Conservation (phyloP, 2,797 vertebrate genomes). For the Lemur catta region DNA sequence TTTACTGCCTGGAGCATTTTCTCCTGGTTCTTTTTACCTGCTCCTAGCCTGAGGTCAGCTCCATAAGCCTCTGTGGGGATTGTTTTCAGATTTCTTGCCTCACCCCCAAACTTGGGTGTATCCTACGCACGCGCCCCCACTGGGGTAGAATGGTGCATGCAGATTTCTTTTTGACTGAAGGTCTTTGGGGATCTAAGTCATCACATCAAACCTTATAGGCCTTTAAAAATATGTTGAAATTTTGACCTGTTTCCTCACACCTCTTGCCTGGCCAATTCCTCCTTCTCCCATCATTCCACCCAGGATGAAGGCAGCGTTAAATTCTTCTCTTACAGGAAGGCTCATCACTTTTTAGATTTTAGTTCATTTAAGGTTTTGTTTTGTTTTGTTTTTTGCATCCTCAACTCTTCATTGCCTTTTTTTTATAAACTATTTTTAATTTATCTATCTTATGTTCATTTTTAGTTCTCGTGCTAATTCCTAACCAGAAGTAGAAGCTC, state of each 20-base stretch:
- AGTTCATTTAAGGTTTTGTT: background rate
- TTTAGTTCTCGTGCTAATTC: background rate
- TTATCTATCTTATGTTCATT: background rate
- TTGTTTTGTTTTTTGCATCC: background rate
- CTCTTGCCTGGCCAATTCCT: background rate
- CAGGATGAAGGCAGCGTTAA: no score
- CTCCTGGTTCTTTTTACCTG: background rate
- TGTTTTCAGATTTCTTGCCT: background rate
- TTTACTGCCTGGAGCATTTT: background rate
- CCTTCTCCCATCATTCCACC: background rate
- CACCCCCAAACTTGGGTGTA: rapidly evolving
- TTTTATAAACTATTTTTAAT: background rate
- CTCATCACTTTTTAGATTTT: background rate
- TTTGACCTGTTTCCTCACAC: background rate
- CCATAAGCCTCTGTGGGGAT: background rate
- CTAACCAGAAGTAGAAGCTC: background rate
- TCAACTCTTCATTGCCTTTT: background rate
- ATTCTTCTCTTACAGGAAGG: background rate
- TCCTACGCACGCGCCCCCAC: background rate
- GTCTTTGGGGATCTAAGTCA: background rate
- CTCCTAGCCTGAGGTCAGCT: background rate
- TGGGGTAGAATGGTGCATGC: background rate
- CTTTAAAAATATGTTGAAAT: background rate
- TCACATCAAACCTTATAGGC: no score
- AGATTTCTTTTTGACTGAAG: background rate